phyloP scores from a whole-genome alignment of 1,140 invertebrate genomes.

The Colletes gigas region DNA sequence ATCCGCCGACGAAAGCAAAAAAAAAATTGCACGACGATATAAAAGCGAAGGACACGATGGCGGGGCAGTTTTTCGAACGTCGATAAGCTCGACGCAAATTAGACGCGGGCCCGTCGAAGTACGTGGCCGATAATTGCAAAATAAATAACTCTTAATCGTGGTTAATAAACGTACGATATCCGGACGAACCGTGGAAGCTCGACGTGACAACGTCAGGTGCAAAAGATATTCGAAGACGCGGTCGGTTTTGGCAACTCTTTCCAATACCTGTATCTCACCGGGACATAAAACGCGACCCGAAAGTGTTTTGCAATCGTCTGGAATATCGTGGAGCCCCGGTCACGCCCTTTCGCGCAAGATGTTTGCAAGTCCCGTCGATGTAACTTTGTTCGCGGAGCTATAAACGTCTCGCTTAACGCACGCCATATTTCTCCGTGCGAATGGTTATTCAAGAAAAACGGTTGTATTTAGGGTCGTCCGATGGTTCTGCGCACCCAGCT shows the following conservation, averaged over 20 bases:
- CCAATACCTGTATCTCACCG: conserved; percentile 18
- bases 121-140: conserved; percentile 8
- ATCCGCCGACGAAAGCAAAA: too few species aligned
- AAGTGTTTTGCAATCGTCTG: conserved; percentile 32
- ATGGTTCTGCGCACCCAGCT: conserved; percentile 41
- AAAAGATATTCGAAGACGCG: background rate
- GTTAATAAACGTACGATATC: conserved; percentile 36
- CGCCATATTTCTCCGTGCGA: conserved; percentile 35
- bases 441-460: conserved; percentile 38
- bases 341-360: conserved; percentile 37
- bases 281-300: conserved; percentile 50
- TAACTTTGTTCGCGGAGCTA: conserved; percentile 43
- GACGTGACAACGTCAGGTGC: conserved; percentile 27
- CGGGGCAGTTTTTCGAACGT: background rate
- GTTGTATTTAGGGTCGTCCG: conserved; percentile 35
- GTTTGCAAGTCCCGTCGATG: conserved; percentile 47
- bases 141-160: conserved; percentile 55
- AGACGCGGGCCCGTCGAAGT: background rate
- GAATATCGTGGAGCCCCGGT: conserved; percentile 21
- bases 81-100: background rate
- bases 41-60: background rate
- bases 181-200: background rate
- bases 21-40: background rate
- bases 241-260: background rate
- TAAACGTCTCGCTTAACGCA: conserved; percentile 54